Conservation (phyloP, 1,140 invertebrate species). For the Panulirus ornatus region DNA sequence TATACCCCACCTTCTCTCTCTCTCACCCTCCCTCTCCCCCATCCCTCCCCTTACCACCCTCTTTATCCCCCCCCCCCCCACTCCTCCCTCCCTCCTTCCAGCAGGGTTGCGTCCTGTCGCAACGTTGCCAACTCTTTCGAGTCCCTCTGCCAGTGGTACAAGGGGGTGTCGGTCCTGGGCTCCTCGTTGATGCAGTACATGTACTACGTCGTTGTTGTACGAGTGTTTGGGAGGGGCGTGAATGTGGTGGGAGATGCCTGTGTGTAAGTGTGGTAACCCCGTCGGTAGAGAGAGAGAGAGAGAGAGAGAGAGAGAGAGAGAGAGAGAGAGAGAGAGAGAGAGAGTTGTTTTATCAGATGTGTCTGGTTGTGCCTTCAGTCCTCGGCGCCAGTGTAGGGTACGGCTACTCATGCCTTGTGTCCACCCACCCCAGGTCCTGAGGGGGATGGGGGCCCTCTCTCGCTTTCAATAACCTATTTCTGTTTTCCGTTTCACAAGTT, state of each 20-base stretch:
- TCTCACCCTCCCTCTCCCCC: neutral
- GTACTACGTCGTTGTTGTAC: too few relatives aligned
- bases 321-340: neutral
- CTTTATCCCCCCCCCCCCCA: neutral
- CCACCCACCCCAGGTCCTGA: neutral
- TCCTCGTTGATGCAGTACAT: too few relatives aligned
- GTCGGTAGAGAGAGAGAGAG: neutral
- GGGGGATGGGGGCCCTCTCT: too few relatives aligned
- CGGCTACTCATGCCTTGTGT: neutral
- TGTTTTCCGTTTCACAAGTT: too few relatives aligned
- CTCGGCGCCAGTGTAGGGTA: conserved; percentile 23
- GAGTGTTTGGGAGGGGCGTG: neutral
- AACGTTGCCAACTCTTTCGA: neutral
- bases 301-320: conserved; percentile 8
- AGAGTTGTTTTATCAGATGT: conserved; percentile 53
- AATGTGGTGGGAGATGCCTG: neutral
- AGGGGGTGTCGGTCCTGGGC: too few relatives aligned
- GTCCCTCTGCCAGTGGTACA: too few relatives aligned
- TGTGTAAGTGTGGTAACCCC: too few relatives aligned
- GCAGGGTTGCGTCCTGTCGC: conserved; percentile 7
- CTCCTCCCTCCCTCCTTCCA: neutral
- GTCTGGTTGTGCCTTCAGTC: conserved; percentile 45
- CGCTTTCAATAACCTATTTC: neutral
- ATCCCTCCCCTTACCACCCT: neutral
- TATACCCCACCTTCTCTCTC: neutral